phyloP scores from a whole-genome alignment of 2,113 vertebrate species.

The Podarcis muralis region DNA sequence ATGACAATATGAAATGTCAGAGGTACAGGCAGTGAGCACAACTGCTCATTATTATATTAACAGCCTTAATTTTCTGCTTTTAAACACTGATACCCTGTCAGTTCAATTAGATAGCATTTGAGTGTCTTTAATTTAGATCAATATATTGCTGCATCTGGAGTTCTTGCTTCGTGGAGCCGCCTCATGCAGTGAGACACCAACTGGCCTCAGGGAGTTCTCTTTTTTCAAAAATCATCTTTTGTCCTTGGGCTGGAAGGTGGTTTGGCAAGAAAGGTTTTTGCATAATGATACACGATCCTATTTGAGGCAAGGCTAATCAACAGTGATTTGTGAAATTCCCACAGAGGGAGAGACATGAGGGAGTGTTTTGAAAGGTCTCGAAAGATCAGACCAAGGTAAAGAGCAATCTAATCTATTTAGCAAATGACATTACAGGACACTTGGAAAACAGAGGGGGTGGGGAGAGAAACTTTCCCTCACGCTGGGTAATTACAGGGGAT shows the following conservation, averaged over 20 bases:
- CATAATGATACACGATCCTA: slow-evolving; percentile 43
- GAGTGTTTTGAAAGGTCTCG: slow-evolving; percentile 34
- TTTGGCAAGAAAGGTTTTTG: slow-evolving; percentile 49
- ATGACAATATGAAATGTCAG: slow-evolving; percentile 72
- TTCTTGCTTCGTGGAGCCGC: slow-evolving; percentile 32
- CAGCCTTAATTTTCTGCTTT: slow-evolving; percentile 73
- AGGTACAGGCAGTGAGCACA: slow-evolving; percentile 67
- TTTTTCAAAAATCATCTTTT: not conserved
- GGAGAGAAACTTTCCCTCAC: not conserved
- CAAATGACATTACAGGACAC: slow-evolving; percentile 17
- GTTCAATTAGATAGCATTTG: slow-evolving; percentile 58
- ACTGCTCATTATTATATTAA: slow-evolving; percentile 75
- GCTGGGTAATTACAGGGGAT: slow-evolving; percentile 29
- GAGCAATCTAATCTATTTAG: slow-evolving; percentile 53
- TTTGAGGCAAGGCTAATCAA: slow-evolving; percentile 28
- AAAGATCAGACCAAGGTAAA: slow-evolving; percentile 51
- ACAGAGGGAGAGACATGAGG: not conserved
- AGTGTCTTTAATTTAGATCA: slow-evolving; percentile 71
- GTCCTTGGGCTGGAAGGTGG: slow-evolving; percentile 58
- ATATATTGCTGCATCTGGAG: slow-evolving; percentile 57
- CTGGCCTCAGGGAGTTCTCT: slow-evolving; percentile 14
- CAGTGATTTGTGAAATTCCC: slow-evolving; percentile 60
- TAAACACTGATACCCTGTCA: slow-evolving; percentile 69
- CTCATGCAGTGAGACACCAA: not conserved
- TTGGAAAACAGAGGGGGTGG: slow-evolving; percentile 28